These are phyloP conservation scores for Gastracanthus pulcherrimus DNA, from an alignment of 2,888 invertebrate genomes.

Conservation along the genomic window DNA sequence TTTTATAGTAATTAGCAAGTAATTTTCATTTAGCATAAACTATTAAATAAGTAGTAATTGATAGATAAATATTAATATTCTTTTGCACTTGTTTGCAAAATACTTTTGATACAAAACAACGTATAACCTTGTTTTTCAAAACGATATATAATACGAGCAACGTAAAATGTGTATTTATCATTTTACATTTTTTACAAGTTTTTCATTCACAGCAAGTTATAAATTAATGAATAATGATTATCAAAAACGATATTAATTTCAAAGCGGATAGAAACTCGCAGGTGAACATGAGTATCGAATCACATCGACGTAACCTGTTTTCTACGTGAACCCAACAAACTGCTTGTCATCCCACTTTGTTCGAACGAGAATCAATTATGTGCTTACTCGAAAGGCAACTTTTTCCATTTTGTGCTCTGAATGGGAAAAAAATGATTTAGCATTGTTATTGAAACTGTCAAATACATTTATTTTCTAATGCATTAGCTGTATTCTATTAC, in stretches of 20 bases:
- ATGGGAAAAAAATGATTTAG: not conserved
- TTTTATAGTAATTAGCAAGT: not conserved
- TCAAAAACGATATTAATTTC: conserved; percentile 15
- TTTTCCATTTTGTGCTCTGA: not conserved
- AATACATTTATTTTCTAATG: not conserved
- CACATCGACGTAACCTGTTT: conserved; percentile 9
- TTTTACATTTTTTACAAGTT: not conserved
- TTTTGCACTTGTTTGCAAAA: too few species aligned
- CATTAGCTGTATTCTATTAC: not conserved
- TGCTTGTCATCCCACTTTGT: conserved; percentile 34
- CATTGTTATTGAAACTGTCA: not conserved
- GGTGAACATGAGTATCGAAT: conserved; percentile 11
- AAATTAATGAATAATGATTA: conserved; percentile 18
- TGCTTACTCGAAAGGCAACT: not conserved
- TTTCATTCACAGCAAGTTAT: not conserved
- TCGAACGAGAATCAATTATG: conserved; percentile 12
- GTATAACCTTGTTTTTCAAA: too few species aligned
- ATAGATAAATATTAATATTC: too few species aligned
- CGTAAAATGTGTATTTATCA: too few species aligned
- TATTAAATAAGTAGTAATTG: too few species aligned
- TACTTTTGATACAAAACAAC: too few species aligned
- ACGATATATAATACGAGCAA: too few species aligned
- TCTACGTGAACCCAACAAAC: conserved; percentile 3
- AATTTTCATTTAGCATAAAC: not conserved
- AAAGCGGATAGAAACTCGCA: not conserved